These are phyloP conservation scores for Polypterus senegalus DNA, from an alignment of 2,113 vertebrate species.

Conservation along the genomic window DNA sequence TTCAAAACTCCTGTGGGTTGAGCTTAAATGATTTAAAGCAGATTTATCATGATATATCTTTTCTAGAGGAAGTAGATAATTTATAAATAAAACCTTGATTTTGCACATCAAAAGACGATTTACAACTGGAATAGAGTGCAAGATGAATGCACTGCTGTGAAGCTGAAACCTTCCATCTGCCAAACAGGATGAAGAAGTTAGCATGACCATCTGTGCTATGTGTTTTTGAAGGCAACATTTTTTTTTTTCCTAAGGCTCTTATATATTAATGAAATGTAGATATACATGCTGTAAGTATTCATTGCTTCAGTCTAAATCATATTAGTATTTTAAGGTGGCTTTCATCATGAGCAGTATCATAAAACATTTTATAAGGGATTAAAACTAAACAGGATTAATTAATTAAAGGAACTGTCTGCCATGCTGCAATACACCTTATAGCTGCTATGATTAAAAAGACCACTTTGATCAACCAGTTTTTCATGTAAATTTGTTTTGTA, in stretches of 20 bases:
- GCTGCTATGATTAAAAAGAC: too few relatives aligned
- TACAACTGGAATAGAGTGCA: conserved; percentile 43
- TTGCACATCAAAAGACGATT: conserved; percentile 34
- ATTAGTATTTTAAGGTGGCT: too few relatives aligned
- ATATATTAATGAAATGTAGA: not conserved
- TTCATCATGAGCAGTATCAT: too few relatives aligned
- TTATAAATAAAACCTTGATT: conserved; percentile 12
- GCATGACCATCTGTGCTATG: conserved; percentile 44
- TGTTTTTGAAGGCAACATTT: conserved; percentile 22
- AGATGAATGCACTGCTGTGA: conserved; percentile 37
- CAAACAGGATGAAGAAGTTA: conserved; percentile 32
- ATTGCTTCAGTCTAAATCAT: too few relatives aligned
- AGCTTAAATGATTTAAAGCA: not conserved
- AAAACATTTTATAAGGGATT: too few relatives aligned
- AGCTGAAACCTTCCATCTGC: conserved; percentile 52
- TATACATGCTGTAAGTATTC: too few relatives aligned
- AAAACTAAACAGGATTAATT: too few relatives aligned
- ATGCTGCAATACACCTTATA: too few relatives aligned
- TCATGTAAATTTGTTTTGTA: too few relatives aligned
- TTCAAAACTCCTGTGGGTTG: too few relatives aligned
- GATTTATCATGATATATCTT: not conserved
- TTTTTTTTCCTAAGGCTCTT: not conserved
- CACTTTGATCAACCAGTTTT: too few relatives aligned
- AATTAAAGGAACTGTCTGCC: too few relatives aligned
- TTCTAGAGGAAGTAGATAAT: not conserved